Base-by-base conservation (phyloP, 1,140 invertebrate species). In the Pseudobourletiella spinata region DNA sequence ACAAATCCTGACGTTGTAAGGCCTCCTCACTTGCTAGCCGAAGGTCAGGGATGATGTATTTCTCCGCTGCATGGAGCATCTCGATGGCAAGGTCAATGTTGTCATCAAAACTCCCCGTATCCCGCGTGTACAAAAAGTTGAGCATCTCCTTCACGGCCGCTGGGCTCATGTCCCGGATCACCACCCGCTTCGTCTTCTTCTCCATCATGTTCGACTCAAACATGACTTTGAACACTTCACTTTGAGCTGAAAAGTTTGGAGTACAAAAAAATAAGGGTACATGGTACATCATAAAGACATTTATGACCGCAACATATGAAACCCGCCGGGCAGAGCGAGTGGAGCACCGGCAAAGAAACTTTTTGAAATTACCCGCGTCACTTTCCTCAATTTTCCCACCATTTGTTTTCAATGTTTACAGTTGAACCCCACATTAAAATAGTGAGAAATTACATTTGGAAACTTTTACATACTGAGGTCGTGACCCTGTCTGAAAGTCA, bases 141-240 rank as follows among this genome's bases (percentile, higher is more conserved):
- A 61, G 20, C 59, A 61, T 61, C 11, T 52, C 59, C 1, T 46
- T 42, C 15, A 61, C 51, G 20, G 51, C 50, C 20, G 32, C 39
- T 6, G 51, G 30, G 26, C 32, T 43, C 59, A 61, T 61, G 28
- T 61, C 59, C 1, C 30, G 35, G 22, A 61, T 61, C 16, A 29
- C 48, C 14, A 61, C 59, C 24, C 52, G 15, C 4, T 54, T 54
- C 16, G 59, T 44, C 50, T 55, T 61, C 59, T 32, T 55, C 29
- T 61, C 59, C 16, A 55, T 15, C 59, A 61, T 61, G 20, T 61
- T 54, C 8, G 59, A 55, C 42, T 55, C 50, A 48, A 61, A 61
- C 59, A 61, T 61, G 3, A 39, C 59, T 20, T 42, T 50, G 25
- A 61, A 61, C n/a, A 61, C 59, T 56, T 52, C 50, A 22, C 59